Evolutionary conservation across 2,797 vertebrate species (phyloP), one percentile per base, ranked within the genome.

Genomic region (Gadopsis bispinosus): DNA sequence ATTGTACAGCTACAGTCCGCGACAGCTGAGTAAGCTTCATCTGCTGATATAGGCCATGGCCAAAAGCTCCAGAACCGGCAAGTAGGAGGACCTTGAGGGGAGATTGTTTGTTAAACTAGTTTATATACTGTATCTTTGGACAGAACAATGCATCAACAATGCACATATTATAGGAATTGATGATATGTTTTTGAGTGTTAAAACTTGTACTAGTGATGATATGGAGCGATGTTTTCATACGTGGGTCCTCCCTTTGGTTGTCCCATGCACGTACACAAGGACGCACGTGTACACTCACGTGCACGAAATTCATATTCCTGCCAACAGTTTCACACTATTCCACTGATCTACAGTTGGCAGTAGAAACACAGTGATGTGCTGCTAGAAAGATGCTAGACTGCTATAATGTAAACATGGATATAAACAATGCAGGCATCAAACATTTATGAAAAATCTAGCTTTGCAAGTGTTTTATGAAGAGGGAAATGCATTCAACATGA

Each of bases 401-500:
- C 0, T 22, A 43, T 7, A 39, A 29, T 29, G 41, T 33, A 16
- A 20, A 61, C n/a, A 39, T 29, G 39, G 4, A 56, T 41, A 29
- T 39, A 39, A 47, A 63, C 12, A 41, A 26, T 29, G 7, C 17
- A 47, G 2, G 48, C 33, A 53, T 53, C 11, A 16, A 35, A 35
- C 17, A 2, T 55, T 19, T 10, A 3, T 17, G 11, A 43, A 6
- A 29, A 62, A 43, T 13, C 22, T 39, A 4, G 22, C 13, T 70
- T 33, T 77, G 9, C 29, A n/a, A 33, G 39, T 41, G 16, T 39
- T 53, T 56, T 8, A 64, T 12, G 10, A 33, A 11, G 19, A 33
- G 22, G 20, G 22, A 66, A 64, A 64, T 58, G 43, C 19, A 64
- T 70, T 64, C 41, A 65, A 11, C 17, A 43, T 51, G 75, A 54